phyloP scores from a whole-genome alignment of 2,888 invertebrate species.

The Ariolimax columbianus region DNA sequence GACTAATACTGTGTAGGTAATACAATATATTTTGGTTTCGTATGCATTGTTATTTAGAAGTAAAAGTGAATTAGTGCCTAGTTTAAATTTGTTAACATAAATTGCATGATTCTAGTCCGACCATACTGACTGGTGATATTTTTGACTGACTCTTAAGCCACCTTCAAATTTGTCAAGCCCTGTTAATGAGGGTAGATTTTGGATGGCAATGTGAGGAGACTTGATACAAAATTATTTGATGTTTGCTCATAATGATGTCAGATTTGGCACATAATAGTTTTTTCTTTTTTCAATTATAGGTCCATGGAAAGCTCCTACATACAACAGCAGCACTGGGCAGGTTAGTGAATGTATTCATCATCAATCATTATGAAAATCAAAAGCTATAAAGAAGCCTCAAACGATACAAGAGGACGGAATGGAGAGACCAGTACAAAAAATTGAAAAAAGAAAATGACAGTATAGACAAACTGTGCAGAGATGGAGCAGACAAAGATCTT shows the following conservation, averaged over 20 bases:
- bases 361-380: neutral
- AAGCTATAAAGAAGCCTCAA: too few relatives aligned
- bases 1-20: too few relatives aligned
- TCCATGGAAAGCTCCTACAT: constrained; percentile 18
- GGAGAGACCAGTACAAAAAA: neutral
- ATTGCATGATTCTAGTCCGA: neutral
- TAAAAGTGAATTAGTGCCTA: too few relatives aligned
- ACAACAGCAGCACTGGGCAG: constrained; percentile 23
- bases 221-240: neutral
- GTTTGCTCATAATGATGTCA: neutral
- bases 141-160: neutral
- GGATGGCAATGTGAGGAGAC: neutral
- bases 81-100: too few relatives aligned
- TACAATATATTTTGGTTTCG: too few relatives aligned
- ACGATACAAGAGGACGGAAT: too few relatives aligned
- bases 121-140: neutral
- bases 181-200: neutral
- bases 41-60: too few relatives aligned
- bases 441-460: neutral
- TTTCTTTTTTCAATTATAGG: neutral
- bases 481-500: neutral
- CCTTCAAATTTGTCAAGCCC: neutral
- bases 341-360: neutral
- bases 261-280: neutral
- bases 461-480: neutral